These are phyloP conservation scores for Scaptomyza reducta DNA, from an alignment of 2,888 invertebrate genomes.

Conservation along the genomic window DNA sequence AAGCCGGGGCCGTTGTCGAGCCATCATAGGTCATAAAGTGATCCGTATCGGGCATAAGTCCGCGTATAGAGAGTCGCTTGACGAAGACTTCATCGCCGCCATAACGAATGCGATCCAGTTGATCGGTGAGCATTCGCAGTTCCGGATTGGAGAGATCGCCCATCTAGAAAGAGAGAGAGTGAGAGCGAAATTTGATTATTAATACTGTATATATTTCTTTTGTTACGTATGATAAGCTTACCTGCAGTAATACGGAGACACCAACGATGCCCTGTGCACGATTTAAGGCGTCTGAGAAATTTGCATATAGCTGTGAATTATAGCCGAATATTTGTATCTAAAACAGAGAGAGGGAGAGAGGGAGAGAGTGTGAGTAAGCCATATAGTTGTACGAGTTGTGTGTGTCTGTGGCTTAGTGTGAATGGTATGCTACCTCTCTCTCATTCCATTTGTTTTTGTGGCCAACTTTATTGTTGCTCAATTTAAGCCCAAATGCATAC, in stretches of 20 bases:
- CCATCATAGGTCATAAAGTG: conserved; percentile 99
- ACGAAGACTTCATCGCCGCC: conserved; percentile 95
- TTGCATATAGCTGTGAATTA: conserved; percentile 98
- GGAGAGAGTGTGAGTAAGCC: conserved; percentile 3
- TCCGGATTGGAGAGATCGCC: conserved; percentile 97
- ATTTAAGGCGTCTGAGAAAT: conserved; percentile 97
- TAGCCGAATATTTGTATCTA: conserved; percentile 99
- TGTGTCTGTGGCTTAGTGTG: conserved; percentile 2
- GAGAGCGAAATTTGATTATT: not conserved
- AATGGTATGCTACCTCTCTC: not conserved
- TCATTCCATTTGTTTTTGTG: conserved; percentile 43
- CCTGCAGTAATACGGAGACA: conserved; percentile 97
- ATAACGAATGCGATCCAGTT: conserved; percentile 95
- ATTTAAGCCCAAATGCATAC: conserved; percentile 67
- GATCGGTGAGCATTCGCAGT: conserved; percentile 94
- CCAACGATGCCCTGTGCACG: conserved; percentile 98
- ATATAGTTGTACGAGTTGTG: not conserved
- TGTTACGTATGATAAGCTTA: conserved; percentile 83
- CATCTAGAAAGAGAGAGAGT: conserved; percentile 86
- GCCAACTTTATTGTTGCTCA: conserved; percentile 69
- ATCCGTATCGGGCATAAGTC: conserved; percentile 95
- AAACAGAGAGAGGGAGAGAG: conserved; percentile 82
- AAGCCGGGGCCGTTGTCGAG: conserved; percentile 97
- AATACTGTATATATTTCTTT: not conserved
- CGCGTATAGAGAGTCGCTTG: conserved; percentile 93